phyloP scores from a whole-genome alignment of 2,113 vertebrate species.

The Opisthocomus hoazin region DNA sequence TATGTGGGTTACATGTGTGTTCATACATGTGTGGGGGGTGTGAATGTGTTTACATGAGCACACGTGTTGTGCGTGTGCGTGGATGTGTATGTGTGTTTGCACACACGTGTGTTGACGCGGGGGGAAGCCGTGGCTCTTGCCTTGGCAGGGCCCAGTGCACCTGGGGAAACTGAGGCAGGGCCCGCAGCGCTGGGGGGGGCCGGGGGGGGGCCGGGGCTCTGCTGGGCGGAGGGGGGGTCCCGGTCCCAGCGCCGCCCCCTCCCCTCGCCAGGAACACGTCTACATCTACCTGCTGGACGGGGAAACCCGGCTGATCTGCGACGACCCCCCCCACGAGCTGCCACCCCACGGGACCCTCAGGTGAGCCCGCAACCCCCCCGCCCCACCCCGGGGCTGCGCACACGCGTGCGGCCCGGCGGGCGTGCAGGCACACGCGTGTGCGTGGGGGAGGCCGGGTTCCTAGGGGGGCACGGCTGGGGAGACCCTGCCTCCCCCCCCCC shows the following conservation, averaged over 20 bases:
- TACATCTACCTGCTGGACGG: constrained; percentile 86
- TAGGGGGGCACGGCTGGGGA: too few species aligned
- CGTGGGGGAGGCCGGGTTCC: too few species aligned
- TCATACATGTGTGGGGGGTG: too few species aligned
- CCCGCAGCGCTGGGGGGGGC: too few species aligned
- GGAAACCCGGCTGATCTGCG: constrained; percentile 78
- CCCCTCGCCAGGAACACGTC: constrained; percentile 78
- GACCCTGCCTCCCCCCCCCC: too few species aligned
- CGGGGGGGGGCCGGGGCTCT: not conserved
- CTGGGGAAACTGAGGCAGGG: not conserved
- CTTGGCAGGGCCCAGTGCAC: not conserved
- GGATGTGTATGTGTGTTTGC: too few species aligned
- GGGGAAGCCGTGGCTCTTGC: too few species aligned
- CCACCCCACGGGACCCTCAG: constrained; percentile 79
- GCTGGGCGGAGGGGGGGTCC: not conserved
- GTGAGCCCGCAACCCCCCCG: too few species aligned
- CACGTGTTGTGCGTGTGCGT: too few species aligned
- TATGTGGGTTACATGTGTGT: too few species aligned
- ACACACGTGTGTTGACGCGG: not conserved
- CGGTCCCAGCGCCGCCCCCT: not conserved
- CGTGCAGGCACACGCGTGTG: not conserved
- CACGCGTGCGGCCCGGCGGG: not conserved
- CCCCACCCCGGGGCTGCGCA: too few species aligned
- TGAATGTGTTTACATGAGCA: too few species aligned
- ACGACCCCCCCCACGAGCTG: constrained; percentile 84